These are phyloP conservation scores for Harpegnathos saltator DNA, from an alignment of 1,140 invertebrate species.

Conservation along the genomic window DNA sequence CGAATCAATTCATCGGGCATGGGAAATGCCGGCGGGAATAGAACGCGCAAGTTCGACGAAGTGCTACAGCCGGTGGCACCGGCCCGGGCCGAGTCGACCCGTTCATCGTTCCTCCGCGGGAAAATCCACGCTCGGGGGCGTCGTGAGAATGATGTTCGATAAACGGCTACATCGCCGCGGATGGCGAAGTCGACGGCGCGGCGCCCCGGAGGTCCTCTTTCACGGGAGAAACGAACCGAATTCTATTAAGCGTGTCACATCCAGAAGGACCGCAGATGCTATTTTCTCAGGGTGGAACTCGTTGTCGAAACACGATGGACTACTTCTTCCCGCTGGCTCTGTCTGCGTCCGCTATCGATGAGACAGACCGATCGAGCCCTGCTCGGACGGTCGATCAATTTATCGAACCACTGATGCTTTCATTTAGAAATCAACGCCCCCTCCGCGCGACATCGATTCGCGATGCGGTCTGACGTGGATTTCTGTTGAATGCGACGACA, in stretches of 20 bases:
- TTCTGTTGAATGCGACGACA: background rate
- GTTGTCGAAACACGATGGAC: slow-evolving; percentile 47
- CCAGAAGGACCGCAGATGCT: slow-evolving; percentile 63
- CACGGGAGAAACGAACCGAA: slow-evolving; percentile 40
- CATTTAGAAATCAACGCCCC: slow-evolving; percentile 19
- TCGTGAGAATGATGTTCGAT: slow-evolving; percentile 62
- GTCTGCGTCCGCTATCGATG: slow-evolving; percentile 9
- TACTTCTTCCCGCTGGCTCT: slow-evolving; percentile 41
- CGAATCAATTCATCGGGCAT: slow-evolving; percentile 47
- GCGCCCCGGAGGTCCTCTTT: slow-evolving; percentile 1
- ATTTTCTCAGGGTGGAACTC: slow-evolving; percentile 57
- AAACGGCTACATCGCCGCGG: slow-evolving; percentile 53
- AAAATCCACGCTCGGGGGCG: slow-evolving; percentile 54
- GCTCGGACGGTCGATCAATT: slow-evolving; percentile 52
- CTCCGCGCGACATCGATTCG: background rate
- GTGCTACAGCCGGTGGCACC: background rate
- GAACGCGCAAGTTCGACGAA: slow-evolving; percentile 47
- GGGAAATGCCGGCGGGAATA: slow-evolving; percentile 25
- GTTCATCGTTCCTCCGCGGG: slow-evolving; percentile 37
- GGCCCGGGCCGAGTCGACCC: background rate
- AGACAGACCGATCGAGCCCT: slow-evolving; percentile 27
- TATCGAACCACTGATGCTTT: slow-evolving; percentile 27
- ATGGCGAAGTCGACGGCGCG: slow-evolving; percentile 33
- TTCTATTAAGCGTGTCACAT: slow-evolving; percentile 68
- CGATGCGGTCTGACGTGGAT: background rate